These are phyloP conservation scores for Pteruthius melanotis DNA, from an alignment of 2,113 vertebrate genomes.

Conservation along the genomic window DNA sequence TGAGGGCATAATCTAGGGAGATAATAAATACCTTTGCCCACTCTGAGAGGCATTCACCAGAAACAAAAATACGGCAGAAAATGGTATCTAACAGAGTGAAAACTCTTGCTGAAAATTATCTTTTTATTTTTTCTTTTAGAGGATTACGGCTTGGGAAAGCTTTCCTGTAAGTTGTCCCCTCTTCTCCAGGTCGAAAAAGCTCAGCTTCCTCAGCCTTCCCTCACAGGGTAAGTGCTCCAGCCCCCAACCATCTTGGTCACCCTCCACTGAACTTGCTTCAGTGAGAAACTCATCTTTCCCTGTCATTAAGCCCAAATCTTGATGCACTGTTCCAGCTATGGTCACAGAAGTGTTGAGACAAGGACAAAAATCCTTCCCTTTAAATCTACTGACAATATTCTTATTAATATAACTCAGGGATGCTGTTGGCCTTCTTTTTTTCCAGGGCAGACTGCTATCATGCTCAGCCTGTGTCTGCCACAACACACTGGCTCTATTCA, in stretches of 20 bases:
- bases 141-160: not conserved
- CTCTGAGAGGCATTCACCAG: not conserved
- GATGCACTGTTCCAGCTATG: not conserved
- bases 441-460: not conserved
- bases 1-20: not conserved
- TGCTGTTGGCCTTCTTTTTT: not conserved
- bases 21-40: not conserved
- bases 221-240: not conserved
- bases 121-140: not conserved
- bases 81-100: not conserved
- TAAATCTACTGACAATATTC: not conserved
- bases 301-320: not conserved
- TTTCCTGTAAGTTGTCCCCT: not conserved
- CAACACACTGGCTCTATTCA: not conserved
- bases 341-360: not conserved
- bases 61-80: not conserved
- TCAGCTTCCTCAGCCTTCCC: not conserved
- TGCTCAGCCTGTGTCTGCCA: not conserved
- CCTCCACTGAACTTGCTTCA: not conserved
- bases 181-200: not conserved
- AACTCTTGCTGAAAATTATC: rapidly evolving
- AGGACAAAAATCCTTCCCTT: not conserved
- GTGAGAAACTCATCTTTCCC: not conserved
- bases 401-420: not conserved
- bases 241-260: not conserved